Percentiles rank a stretch among this genome's conserved stretches.
Evolutionary conservation across 2,888 invertebrate genomes (phyloP).

Genomic region (Thecocarcelia acutangulata): DNA sequence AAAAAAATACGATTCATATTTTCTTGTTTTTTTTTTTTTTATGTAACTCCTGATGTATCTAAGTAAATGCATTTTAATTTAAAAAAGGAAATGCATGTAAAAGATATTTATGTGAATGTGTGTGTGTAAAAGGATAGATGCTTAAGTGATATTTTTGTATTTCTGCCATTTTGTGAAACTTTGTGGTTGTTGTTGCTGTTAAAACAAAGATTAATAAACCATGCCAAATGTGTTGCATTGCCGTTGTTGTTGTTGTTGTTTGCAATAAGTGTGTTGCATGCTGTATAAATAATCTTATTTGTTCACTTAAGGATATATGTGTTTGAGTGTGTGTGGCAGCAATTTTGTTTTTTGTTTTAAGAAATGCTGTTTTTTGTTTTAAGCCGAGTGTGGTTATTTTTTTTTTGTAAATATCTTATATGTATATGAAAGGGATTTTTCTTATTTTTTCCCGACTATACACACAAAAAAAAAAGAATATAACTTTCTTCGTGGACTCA

Average conservation of each 20-base stretch:
- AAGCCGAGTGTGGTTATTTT: background rate
- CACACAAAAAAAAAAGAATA: too few species aligned
- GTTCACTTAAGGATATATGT: background rate
- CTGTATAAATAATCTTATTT: slow-evolving; percentile 30
- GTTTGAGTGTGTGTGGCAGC: background rate
- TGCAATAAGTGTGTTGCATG: slow-evolving; percentile 13
- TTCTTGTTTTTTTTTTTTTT: too few species aligned
- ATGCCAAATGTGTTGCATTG: slow-evolving; percentile 24
- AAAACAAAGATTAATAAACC: slow-evolving; percentile 39
- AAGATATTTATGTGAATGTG: too few species aligned
- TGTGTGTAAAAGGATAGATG: too few species aligned
- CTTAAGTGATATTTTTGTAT: background rate
- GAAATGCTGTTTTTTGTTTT: background rate
- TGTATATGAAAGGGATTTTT: too few species aligned
- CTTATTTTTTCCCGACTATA: too few species aligned
- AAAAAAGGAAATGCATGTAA: too few species aligned
- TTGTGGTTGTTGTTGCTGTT: background rate
- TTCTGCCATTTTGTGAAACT: background rate
- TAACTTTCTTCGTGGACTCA: too few species aligned
- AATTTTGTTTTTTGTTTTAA: background rate
- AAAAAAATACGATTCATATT: too few species aligned
- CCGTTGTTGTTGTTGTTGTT: background rate
- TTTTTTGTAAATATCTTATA: background rate
- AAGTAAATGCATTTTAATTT: too few species aligned
- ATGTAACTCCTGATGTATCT: too few species aligned